phyloP scores from a whole-genome alignment of 2,888 invertebrate species.

The Caenorhabditis afra region DNA sequence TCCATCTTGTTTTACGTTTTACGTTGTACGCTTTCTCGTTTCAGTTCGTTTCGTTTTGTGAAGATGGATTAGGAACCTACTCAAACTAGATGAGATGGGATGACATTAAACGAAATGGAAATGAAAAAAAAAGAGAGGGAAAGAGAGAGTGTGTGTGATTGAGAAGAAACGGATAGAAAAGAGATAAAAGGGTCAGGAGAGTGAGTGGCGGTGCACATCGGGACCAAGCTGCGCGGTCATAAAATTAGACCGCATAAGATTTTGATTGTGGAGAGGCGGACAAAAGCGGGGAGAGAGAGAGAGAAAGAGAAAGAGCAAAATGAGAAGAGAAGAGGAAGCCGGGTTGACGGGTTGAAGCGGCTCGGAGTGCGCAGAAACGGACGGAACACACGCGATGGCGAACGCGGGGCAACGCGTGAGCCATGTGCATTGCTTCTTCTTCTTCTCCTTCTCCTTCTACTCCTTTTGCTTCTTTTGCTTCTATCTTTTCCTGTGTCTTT shows the following conservation, averaged over 20 bases:
- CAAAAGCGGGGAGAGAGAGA: background rate
- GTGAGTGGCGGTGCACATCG: conserved; percentile 11
- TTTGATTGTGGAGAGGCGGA: conserved; percentile 8
- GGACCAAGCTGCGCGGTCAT: conserved; percentile 17
- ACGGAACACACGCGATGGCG: conserved; percentile 20
- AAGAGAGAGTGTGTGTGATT: background rate
- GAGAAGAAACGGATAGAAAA: background rate
- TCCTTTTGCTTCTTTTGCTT: conserved; percentile 1
- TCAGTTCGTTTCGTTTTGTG: too few species aligned
- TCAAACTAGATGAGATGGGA: too few species aligned
- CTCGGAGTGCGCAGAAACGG: conserved; percentile 30
- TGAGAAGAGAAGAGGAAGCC: conserved; percentile 18
- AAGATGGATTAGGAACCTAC: too few species aligned
- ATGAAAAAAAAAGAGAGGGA: conserved; percentile 4
- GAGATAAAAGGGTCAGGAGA: background rate
- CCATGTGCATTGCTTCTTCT: conserved; percentile 29
- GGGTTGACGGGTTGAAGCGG: background rate
- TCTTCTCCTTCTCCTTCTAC: background rate
- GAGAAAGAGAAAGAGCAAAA: conserved; percentile 15
- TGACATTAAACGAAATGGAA: background rate
- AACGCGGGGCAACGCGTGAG: conserved; percentile 31
- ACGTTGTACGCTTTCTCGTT: too few species aligned
- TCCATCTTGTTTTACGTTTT: too few species aligned
- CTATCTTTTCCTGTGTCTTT: conserved; percentile 42
- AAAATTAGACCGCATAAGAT: conserved; percentile 21